phyloP scores from a whole-genome alignment of 2,797 vertebrate genomes.

The Vultur gryphus region DNA sequence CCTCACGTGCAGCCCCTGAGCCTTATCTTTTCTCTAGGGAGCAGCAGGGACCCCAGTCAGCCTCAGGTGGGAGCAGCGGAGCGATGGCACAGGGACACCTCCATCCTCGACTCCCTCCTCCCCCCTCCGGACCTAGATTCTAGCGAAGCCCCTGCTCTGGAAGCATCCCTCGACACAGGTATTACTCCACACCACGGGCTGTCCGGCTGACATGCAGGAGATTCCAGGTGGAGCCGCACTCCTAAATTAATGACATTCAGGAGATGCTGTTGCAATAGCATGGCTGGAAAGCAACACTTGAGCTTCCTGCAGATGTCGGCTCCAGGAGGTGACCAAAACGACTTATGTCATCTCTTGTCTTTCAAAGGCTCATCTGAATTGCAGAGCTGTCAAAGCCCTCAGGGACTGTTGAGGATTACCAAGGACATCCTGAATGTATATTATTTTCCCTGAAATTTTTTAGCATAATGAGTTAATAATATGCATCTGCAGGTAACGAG shows the following conservation, averaged over 20 bases:
- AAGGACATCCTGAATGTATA: not conserved
- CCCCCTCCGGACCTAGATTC: not conserved
- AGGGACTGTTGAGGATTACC: not conserved
- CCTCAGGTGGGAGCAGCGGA: conserved; percentile 35
- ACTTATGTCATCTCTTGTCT: not conserved
- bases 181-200: not conserved
- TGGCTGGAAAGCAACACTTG: not conserved
- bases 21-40: conserved; percentile 42
- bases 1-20: not conserved
- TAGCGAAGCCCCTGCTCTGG: conserved; percentile 20
- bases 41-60: conserved; percentile 27
- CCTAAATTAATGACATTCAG: not conserved
- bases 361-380: not conserved
- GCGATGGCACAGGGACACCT: conserved; percentile 8
- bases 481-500: not conserved
- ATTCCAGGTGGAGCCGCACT: not conserved
- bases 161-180: conserved; percentile 3
- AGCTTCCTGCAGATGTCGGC: not conserved
- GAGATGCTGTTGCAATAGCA: not conserved
- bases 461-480: not conserved
- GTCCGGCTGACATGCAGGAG: not conserved
- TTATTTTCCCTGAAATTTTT: not conserved
- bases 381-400: not conserved
- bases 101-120: not conserved
- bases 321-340: not conserved